Base-by-base conservation (phyloP, 53 echinoderm and acorn worm genomes). In the Zoroaster sp. region DNA sequence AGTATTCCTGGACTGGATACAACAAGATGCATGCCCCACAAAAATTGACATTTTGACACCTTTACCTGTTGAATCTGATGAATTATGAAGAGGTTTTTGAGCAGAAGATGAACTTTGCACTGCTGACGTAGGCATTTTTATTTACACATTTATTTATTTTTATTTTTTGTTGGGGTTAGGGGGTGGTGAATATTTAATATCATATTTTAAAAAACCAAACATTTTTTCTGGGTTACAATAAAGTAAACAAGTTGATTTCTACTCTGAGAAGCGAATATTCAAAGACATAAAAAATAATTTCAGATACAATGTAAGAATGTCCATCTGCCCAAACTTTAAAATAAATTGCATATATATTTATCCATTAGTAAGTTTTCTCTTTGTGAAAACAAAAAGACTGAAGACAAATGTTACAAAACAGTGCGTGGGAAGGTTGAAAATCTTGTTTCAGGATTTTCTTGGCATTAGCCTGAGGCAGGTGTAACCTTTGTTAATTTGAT, bases 31-130 rank as follows among this genome's bases (percentile, higher is more conserved):
- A 59, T 36, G 20, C 31, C 31, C 30, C 20, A 55, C 53, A 59
- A 65, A 23, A n/a, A 43, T 41, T 40, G 68, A 82, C 42, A 32
- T 67, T 43, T 82, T 42, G 81, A 81, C 81, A 81, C 81, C 81
- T 44, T 36, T 44, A 15, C 54, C 3, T 78, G 54, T 35, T 8
- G 20, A 23, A 80, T 32, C 59, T 82, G 43, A 66, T 82, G 43
- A 68, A 67, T 66, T 31, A 66, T 32, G 25, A 44, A 46, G 51
- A 25, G 28, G 31, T 41, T 23, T 41, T 44, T 5, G 21, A 23
- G 35, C 35, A 34, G 35, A n/a, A 40, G n/a, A 55, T 40, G 31
- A 30, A 42, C 8, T 38, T 59, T 8, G 21, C 11, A 59, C 18
- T 82, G 82, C 82, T 68, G 82, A 82, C 34, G 67, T 82, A 30